Evolutionary conservation across 2,797 vertebrate species (phyloP), one percentile per base, ranked within the genome.

Genomic region (Ataeniobius toweri): DNA sequence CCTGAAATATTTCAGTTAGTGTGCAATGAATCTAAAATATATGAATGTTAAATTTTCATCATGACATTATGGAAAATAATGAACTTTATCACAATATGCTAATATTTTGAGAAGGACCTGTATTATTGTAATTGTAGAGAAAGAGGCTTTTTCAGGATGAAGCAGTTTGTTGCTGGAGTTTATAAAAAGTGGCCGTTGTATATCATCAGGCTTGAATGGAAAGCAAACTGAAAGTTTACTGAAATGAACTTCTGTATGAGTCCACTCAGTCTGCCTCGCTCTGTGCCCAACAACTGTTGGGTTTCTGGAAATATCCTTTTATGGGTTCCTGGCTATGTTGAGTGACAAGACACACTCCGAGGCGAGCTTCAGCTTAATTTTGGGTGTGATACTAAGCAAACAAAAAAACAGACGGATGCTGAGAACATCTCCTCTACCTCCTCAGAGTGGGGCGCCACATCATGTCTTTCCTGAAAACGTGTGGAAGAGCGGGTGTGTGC

Each of bases 361-460:
- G 83, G 84, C 88, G 68, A 73, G 71, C 79, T 44, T 68, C 74
- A 78, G 79, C 73, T 20, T 20, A 73, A 53, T 58, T 79, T 72
- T 65, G 61, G 12, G 39, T 53, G 20, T 72, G 71, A 79, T 76
- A 6, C 9, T 44, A 44, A 9, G 9, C 9, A 44, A 44, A 6
- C 44, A 6, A 44, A 5, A 44, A 44, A 44, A 44, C 44, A 44
- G 31, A 31, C 31, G 31, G 31, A 31, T 31, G 31, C 31, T 76
- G 78, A 85, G 89, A 87, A 70, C 73, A 58, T 58, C 76, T 73
- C 70, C 72, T 82, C 87, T 82, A 18, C 77, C 76, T 86, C 73
- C 78, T 77, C 74, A 46, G 48, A 61, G 71, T 53, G 78, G 75
- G 89, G 89, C 65, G 46, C 81, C 63, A 76, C 81, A 75, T 80